Evolutionary conservation across 2,888 invertebrate genomes (phyloP).

Genomic region (Cantharis lateralis): DNA sequence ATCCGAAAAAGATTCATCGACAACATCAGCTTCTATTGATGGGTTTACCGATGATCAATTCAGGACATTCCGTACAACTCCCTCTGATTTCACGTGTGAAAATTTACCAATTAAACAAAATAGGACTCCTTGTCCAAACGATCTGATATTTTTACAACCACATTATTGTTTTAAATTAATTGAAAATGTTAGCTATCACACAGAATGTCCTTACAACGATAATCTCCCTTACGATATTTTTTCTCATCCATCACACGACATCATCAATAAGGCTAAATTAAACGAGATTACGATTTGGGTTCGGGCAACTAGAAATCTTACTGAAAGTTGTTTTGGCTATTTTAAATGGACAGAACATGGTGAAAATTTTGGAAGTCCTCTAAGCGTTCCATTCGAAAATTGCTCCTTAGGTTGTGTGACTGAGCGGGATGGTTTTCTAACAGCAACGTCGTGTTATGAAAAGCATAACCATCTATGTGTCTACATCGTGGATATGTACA

Average conservation of each 20-base stretch:
- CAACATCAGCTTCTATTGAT: too few relatives aligned
- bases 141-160: neutral
- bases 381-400: neutral
- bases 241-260: too few relatives aligned
- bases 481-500: neutral
- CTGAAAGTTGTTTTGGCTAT: neutral
- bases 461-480: slow-evolving; percentile 1
- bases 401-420: neutral
- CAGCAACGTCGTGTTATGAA: neutral
- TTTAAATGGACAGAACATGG: slow-evolving; percentile 8
- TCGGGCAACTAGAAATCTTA: neutral
- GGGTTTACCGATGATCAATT: too few relatives aligned
- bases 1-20: neutral
- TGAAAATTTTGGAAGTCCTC: neutral
- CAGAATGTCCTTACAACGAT: neutral
- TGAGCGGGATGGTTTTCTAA: neutral
- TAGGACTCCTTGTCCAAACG: neutral
- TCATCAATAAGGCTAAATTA: neutral
- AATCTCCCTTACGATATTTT: neutral
- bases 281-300: neutral
- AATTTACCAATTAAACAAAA: neutral
- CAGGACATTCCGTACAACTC: too few relatives aligned
- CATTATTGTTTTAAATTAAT: neutral
- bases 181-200: neutral
- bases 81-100: neutral